phyloP scores from a whole-genome alignment of 2,888 invertebrate species.

The Polymixis lichenea region DNA sequence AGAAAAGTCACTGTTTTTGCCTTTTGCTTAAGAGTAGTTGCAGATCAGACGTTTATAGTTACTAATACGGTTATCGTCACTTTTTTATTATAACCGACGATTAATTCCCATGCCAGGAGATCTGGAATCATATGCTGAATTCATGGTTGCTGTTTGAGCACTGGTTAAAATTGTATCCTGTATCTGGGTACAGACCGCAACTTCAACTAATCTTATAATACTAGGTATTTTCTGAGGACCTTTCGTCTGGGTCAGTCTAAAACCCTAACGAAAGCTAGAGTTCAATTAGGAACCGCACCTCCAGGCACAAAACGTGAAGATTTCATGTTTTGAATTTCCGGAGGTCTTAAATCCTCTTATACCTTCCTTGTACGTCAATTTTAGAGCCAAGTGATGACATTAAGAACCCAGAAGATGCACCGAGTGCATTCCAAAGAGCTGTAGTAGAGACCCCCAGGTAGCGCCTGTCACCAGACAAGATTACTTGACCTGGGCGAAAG shows the following conservation, averaged over 20 bases:
- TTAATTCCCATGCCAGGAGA: too few relatives aligned
- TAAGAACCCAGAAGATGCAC: too few relatives aligned
- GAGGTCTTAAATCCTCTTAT: too few relatives aligned
- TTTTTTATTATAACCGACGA: too few relatives aligned
- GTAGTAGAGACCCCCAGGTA: too few relatives aligned
- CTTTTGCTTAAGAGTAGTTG: not conserved
- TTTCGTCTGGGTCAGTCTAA: not conserved
- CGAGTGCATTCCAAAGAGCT: too few relatives aligned
- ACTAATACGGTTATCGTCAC: too few relatives aligned
- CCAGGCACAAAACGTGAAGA: not conserved
- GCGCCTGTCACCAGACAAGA: too few relatives aligned
- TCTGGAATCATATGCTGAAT: too few relatives aligned
- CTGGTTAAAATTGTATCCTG: too few relatives aligned
- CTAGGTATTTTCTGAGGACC: not conserved
- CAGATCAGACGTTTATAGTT: not conserved
- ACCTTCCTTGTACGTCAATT: not conserved
- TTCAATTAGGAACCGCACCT: not conserved
- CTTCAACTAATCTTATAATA: not conserved
- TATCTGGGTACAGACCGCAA: not conserved
- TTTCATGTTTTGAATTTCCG: not conserved
- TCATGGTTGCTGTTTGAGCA: too few relatives aligned
- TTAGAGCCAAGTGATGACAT: not conserved
- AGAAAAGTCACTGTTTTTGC: not conserved
- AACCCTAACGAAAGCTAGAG: not conserved
- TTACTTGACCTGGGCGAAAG: too few relatives aligned